Conservation (phyloP, 1,140 invertebrate genomes). For the Calephelis nemesis region DNA sequence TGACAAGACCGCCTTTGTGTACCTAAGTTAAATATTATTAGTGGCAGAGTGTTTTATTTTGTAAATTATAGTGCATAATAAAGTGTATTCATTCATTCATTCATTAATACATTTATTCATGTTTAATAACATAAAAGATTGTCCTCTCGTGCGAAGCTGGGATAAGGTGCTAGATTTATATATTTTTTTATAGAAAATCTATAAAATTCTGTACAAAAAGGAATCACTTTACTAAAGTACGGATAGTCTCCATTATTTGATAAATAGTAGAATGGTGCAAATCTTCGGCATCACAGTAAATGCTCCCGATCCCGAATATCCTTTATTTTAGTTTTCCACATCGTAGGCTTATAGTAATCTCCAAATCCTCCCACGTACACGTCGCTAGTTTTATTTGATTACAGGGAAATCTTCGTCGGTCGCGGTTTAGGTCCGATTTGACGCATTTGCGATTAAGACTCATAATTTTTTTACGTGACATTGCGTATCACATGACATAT, state of each 20-base stretch:
- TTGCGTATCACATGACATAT: slow-evolving; percentile 22
- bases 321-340: slow-evolving; percentile 17
- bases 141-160: no score
- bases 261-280: slow-evolving; percentile 4
- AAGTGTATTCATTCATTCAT: no score
- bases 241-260: slow-evolving; percentile 2
- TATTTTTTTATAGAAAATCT: no score
- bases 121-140: no score
- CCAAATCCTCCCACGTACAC: slow-evolving; percentile 30
- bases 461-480: slow-evolving; percentile 36
- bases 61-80: no score
- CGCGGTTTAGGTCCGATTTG: slow-evolving; percentile 34
- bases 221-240: no score
- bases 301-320: not conserved
- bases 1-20: no score
- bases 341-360: slow-evolving; percentile 25
- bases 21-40: no score
- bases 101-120: no score
- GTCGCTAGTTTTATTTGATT: slow-evolving; percentile 46
- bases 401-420: slow-evolving; percentile 33
- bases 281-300: slow-evolving; percentile 11
- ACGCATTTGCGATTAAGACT: slow-evolving; percentile 43
- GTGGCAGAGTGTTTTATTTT: no score
- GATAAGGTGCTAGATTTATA: no score
- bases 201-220: no score